Base-by-base conservation (phyloP, 2,888 invertebrate species). In the Cephus pulcher region DNA sequence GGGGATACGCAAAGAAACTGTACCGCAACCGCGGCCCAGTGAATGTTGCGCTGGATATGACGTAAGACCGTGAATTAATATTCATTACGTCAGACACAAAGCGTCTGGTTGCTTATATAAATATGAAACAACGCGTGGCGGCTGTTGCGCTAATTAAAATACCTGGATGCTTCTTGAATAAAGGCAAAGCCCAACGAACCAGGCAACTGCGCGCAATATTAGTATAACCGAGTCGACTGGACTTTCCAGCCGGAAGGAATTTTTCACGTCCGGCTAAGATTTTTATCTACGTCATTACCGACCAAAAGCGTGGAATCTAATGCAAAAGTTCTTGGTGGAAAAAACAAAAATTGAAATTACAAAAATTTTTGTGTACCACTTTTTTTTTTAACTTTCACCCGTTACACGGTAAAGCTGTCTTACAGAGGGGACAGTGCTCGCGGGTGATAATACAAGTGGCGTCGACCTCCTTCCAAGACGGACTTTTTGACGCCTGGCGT, bases 81-180 rank as follows among this genome's bases (percentile, higher is more conserved):
- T 89, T 89, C 88, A 89, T 89, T 87, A 87, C 86, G 82, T 79
- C 84, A 82, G 83, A 79, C 82, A 82, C 82, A 84, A 82, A 86
- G 88, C 81, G 81, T 77, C 77, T 73, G 78, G 79, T 80, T 70
- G 83, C 77, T 80, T 78, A 81, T 82, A 83, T 83, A 87, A 87
- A 87, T 87, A 89, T 86, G 86, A 86, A 87, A 89, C 86, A 83
- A 85, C 86, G 81, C 80, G 80, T 78, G 79, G 79, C 68, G 77
- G 78, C 76, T 79, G 35, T 87, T 86, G 86, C 88, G 87, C 86
- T 89, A 89, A 89, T 89, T 89, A 89, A 89, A 89, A 89, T 89
- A 87, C 86, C 86, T 87, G 84, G 81, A 80, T 74, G 82, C 80
- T 75, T 80, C 82, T 81, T 78, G 79, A 82, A 77, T 79, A 80